phyloP scores from a whole-genome alignment of 2,888 invertebrate species.

The Drosophila borealis region DNA sequence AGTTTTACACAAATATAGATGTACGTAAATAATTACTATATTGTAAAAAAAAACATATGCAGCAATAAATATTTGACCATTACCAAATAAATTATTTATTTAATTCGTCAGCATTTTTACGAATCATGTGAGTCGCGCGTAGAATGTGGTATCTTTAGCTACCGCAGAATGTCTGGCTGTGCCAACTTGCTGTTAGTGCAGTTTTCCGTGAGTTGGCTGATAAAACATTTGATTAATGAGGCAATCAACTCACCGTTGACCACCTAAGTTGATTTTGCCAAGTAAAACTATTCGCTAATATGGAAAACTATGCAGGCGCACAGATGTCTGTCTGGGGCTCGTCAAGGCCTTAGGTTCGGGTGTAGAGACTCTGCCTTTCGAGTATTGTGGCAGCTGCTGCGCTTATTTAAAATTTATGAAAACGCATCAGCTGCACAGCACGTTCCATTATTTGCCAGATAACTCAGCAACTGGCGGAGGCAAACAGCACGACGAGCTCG shows the following conservation, averaged over 20 bases:
- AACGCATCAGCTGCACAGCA: slow-evolving; percentile 81
- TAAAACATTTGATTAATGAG: slow-evolving; percentile 40
- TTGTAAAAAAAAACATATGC: too few relatives aligned
- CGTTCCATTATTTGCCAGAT: slow-evolving; percentile 80
- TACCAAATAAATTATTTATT: too few relatives aligned
- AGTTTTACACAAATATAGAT: too few relatives aligned
- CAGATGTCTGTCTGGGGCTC: slow-evolving; percentile 27
- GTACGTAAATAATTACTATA: too few relatives aligned
- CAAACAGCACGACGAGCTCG: slow-evolving; percentile 68
- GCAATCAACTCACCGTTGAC: slow-evolving; percentile 13
- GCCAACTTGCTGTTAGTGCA: not conserved
- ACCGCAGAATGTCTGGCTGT: not conserved
- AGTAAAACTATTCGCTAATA: slow-evolving; percentile 44
- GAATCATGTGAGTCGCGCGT: too few relatives aligned
- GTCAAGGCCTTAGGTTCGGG: slow-evolving; percentile 12
- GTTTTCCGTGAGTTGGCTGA: slow-evolving; percentile 2
- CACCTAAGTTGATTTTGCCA: slow-evolving; percentile 14
- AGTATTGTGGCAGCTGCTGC: slow-evolving; percentile 64
- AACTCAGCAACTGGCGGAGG: slow-evolving; percentile 73
- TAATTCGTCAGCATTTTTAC: too few relatives aligned
- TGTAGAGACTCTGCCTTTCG: slow-evolving; percentile 12
- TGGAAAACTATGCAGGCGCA: slow-evolving; percentile 65
- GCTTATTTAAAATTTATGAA: slow-evolving; percentile 81
- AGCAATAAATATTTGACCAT: too few relatives aligned
- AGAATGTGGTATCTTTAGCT: not conserved